phyloP scores from a whole-genome alignment of 2,888 invertebrate species.

The Drosophila prostipennis region DNA sequence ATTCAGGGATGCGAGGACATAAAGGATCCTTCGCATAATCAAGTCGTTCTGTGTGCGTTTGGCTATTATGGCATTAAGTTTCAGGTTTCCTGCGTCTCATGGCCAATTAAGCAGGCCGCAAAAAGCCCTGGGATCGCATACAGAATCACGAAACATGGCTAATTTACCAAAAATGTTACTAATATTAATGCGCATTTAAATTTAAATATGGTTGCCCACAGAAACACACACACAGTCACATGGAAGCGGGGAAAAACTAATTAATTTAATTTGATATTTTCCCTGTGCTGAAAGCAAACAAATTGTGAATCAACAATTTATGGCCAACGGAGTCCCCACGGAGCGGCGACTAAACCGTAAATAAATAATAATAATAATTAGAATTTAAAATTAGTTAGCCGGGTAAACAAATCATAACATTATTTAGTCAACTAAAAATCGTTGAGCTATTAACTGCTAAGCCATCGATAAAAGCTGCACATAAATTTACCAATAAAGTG shows the following conservation, averaged over 20 bases:
- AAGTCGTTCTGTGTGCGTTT: background rate
- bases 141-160: background rate
- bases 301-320: conserved; percentile 8
- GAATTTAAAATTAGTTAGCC: background rate
- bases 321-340: background rate
- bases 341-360: background rate
- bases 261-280: conserved; percentile 16
- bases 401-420: background rate
- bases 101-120: conserved; percentile 17
- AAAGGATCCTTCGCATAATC: conserved; percentile 6
- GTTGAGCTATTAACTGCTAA: background rate
- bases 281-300: background rate
- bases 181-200: background rate
- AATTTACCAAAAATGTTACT: background rate
- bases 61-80: conserved; percentile 9
- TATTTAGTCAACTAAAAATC: background rate
- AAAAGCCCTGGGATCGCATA: background rate
- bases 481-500: background rate
- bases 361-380: conserved; percentile 2
- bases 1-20: background rate
- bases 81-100: conserved; percentile 18
- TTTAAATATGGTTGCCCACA: background rate
- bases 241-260: background rate
- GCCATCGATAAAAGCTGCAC: background rate
- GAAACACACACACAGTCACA: background rate